Evolutionary conservation across 1,140 invertebrate species (phyloP), one percentile per base, ranked within the genome.

Genomic region (Drosophila athabasca): DNA sequence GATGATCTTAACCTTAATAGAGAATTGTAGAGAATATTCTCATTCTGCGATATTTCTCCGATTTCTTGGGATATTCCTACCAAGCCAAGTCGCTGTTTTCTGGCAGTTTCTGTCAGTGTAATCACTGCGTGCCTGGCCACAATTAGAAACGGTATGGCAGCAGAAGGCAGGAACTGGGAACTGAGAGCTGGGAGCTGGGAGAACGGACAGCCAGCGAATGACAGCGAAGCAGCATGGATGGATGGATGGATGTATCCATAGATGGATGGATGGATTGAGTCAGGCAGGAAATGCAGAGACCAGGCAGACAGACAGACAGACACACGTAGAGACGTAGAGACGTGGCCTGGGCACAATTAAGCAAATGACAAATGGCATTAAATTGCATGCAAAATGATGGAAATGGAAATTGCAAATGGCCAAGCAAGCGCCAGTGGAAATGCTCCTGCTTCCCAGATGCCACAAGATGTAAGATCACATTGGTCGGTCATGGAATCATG

Each of bases 311-410:
- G 19, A 41, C 29, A 35, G 26, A 35, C n/a, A n/a, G n/a, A 19
- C 17, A 19, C 17, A 19, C 17, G 17, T 19, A 19, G 17, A 19
- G 26, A 6, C 69, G 17, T 19, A 55, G 45, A 60, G 8, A 50
- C n/a, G 17, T 19, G 62, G 19, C 71, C 41, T 58, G 71, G 61
- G 72, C 83, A 88, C 83, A 87, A 88, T 87, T 87, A 89, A 88
- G 79, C 83, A 87, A 88, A 87, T 87, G 79, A 87, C 83, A 88
- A 87, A 87, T 87, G 82, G 73, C 78, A 88, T 87, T 49, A 89
- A 88, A 83, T 83, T 88, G 83, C 83, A 87, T 82, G 79, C 76
- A 88, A 88, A 85, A 85, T 77, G 81, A 24, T 69, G 67, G 65
- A 70, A 69, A 24, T 69, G 67, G 65, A 70, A 69, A 70, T 69